These are phyloP conservation scores for Ferrisia virgata DNA, from an alignment of 2,888 invertebrate genomes.

Conservation along the genomic window DNA sequence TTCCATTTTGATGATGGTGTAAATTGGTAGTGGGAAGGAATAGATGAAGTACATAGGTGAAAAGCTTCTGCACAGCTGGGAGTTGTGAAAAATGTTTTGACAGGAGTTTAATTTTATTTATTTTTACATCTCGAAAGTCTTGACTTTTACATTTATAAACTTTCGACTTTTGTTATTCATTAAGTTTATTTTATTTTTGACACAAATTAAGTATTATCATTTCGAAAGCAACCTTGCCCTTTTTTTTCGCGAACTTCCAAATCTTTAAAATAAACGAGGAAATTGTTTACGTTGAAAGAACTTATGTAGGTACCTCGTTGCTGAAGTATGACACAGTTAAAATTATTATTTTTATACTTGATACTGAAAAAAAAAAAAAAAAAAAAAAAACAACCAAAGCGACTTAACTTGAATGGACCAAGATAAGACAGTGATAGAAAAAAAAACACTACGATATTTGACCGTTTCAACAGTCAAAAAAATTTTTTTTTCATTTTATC, in stretches of 20 bases:
- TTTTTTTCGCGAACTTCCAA: neutral
- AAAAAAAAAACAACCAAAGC: neutral
- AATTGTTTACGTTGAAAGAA: neutral
- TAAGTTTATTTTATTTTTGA: slow-evolving; percentile 23
- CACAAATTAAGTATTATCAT: slow-evolving; percentile 28
- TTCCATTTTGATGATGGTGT: neutral
- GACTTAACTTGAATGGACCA: neutral
- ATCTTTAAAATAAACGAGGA: neutral
- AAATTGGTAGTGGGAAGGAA: neutral
- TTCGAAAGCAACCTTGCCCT: neutral
- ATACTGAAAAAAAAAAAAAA: too few species aligned
- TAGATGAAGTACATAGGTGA: neutral
- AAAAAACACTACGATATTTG: neutral
- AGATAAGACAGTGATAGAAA: neutral
- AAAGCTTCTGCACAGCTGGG: too few species aligned
- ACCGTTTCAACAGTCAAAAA: neutral
- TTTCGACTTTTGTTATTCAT: slow-evolving; percentile 8
- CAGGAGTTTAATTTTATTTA: slow-evolving; percentile 28
- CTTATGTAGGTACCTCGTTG: too few species aligned
- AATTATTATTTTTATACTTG: neutral
- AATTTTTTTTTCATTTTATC: neutral
- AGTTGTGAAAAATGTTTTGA: slow-evolving; percentile 19
- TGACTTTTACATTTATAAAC: slow-evolving; percentile 11
- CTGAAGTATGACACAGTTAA: neutral
- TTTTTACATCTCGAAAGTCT: slow-evolving; percentile 2